Base-by-base conservation (phyloP, 64 coral and sea anemone genomes). In the Orbicella faveolata region DNA sequence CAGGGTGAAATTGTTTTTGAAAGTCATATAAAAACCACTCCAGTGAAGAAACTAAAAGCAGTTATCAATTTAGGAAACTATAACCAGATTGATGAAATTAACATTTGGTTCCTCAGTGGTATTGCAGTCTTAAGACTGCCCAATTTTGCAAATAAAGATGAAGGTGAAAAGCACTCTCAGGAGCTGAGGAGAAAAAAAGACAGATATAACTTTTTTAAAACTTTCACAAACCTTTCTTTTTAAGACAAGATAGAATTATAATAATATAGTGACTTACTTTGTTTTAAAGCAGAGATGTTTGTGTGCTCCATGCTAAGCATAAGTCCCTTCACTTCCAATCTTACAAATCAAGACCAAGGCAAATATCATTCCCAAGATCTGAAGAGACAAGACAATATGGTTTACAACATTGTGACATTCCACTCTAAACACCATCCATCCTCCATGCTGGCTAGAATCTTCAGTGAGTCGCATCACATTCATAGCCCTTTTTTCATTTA, bases 331-430 rank as follows among this genome's bases (percentile, higher is more conserved):
- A 3, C 73, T 20, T 3, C 90, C 74, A 44, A 92, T 92, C 83
- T 87, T 87, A 53, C 90, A 92, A 30, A 86, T 87, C 74, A 92
- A 48, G 11, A 92, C 83, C 37, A 87, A 44, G 11, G 90, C 83
- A 74, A 92, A 92, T 48, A 92, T 92, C 90, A 92, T 92, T 18
- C 83, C 90, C 51, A 78, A 61, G 34, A 92, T 37, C 90, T 92
- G 84, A 25, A 59, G 52, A 80, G 13, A 87, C 26, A 80, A 30
- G n/a, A 92, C 21, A 67, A 30, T 12, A 57, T 9, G 36, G 39
- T 41, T 19, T 23, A 48, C 0, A 23, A n/a, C 37, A 77, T 15
- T 23, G 37, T 53, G 6, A 33, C 4, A 70, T 70, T 70, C 0
- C 3, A 12, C 11, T 11, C 30, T 23, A 26, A 6, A 26, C 7